Conservation (phyloP, 2,113 vertebrate species). For the Callorhinus ursinus region DNA sequence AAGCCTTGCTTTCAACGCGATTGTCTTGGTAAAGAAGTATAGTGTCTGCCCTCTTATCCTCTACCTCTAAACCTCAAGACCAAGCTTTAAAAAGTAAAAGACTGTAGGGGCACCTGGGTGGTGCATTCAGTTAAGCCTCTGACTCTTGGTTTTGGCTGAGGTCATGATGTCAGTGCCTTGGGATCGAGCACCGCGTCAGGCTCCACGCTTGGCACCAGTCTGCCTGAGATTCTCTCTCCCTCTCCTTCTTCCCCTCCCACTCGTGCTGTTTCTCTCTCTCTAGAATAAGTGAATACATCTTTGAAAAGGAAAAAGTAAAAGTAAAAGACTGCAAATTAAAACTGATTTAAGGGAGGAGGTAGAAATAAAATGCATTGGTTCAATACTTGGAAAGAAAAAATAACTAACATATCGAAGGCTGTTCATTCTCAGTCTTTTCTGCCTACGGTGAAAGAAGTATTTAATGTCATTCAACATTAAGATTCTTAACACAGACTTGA, state of each 20-base stretch:
- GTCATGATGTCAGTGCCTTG: neutral
- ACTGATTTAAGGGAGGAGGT: neutral
- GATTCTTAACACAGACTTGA: neutral
- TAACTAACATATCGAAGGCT: neutral
- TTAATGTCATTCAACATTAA: conserved; percentile 40
- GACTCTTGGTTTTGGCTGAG: neutral
- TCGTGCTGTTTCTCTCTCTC: neutral
- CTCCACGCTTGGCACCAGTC: neutral
- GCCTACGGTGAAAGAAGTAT: neutral
- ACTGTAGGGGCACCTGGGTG: neutral
- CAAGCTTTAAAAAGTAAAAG: neutral
- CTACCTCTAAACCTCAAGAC: neutral
- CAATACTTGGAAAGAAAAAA: conserved; percentile 35
- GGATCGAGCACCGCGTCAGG: neutral
- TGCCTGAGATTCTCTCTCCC: neutral
- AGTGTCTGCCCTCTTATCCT: neutral
- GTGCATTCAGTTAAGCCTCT: neutral
- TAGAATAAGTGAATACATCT: neutral
- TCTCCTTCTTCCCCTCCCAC: neutral
- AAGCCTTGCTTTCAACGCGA: neutral
- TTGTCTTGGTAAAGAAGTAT: neutral
- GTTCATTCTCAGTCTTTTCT: neutral
- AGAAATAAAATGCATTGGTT: neutral
- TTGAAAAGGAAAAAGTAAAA: neutral
- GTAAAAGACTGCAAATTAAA: neutral